Evolutionary conservation across 1,140 invertebrate genomes (phyloP).

Genomic region (Nasonia longicornis): DNA sequence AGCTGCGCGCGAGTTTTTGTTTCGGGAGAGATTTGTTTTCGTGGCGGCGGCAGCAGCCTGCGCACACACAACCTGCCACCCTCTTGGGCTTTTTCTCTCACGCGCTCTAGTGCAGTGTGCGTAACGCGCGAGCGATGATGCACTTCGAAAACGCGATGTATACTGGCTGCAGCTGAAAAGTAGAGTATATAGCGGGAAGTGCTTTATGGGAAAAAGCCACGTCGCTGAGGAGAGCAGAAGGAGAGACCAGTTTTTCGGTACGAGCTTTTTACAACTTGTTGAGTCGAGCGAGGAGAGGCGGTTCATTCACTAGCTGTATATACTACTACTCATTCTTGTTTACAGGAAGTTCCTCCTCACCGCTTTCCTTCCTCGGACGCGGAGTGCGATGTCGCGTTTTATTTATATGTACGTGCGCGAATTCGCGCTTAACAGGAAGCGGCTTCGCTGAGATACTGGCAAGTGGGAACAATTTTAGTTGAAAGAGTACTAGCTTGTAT

Average conservation of each 20-base stretch:
- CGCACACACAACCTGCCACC: slow-evolving; percentile 29
- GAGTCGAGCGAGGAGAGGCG: slow-evolving; percentile 36
- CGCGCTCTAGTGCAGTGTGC: background rate
- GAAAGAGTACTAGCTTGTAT: too few relatives aligned
- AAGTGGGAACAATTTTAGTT: too few relatives aligned
- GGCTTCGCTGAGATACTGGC: too few relatives aligned
- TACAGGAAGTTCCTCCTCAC: slow-evolving; percentile 59
- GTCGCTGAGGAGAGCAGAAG: slow-evolving; percentile 24
- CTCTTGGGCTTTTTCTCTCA: background rate
- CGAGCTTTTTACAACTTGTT: slow-evolving; percentile 48
- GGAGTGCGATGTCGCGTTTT: slow-evolving; percentile 29
- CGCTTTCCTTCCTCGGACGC: slow-evolving; percentile 45
- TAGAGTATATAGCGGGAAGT: slow-evolving; percentile 36
- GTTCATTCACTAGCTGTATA: slow-evolving; percentile 55
- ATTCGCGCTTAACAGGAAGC: too few relatives aligned
- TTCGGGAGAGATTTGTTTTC: slow-evolving; percentile 61
- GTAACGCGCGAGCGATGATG: slow-evolving; percentile 23
- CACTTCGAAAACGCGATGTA: slow-evolving; percentile 2
- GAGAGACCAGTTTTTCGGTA: slow-evolving; percentile 46
- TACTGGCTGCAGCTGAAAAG: slow-evolving; percentile 21
- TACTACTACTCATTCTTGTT: slow-evolving; percentile 57
- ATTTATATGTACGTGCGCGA: too few relatives aligned
- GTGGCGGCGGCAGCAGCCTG: slow-evolving; percentile 41
- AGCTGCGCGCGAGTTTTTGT: slow-evolving; percentile 54
- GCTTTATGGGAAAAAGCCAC: slow-evolving; percentile 49